Percentiles rank a stretch among this genome's conserved stretches.
phyloP scores from a whole-genome alignment of 2,888 invertebrate species.

The Conistra vaccinii region DNA sequence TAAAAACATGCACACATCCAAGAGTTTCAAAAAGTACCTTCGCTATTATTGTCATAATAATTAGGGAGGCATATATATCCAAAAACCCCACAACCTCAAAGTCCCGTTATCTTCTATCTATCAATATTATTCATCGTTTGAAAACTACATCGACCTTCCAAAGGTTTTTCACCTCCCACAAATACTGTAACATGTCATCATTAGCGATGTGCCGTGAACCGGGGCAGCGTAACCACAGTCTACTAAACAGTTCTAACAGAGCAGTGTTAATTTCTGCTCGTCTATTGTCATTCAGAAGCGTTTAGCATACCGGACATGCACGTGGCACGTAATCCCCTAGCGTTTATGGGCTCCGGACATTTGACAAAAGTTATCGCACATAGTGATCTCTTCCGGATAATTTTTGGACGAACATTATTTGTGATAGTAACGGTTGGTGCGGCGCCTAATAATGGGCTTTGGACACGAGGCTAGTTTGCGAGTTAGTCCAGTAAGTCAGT shows the following conservation, averaged over 20 bases:
- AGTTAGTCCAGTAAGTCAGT: not conserved
- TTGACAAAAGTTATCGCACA: constrained; percentile 7
- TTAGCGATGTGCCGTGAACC: constrained; percentile 44
- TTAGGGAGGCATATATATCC: too few species aligned
- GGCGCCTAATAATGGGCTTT: not conserved
- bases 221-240: constrained; percentile 4
- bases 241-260: constrained; percentile 27
- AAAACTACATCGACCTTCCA: not conserved
- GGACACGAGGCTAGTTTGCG: not conserved
- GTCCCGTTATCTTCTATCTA: not conserved
- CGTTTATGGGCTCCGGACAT: not conserved
- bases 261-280: constrained; percentile 42
- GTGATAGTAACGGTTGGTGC: not conserved
- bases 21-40: not conserved
- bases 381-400: constrained; percentile 2
- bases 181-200: constrained; percentile 15
- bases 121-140: not conserved
- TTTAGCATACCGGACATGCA: constrained; percentile 28
- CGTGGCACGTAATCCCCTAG: not conserved
- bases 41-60: not conserved
- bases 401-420: constrained; percentile 9
- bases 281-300: constrained; percentile 37
- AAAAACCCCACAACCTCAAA: not conserved
- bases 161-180: constrained; percentile 40
- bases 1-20: not conserved